phyloP scores from a whole-genome alignment of 1,140 invertebrate species.

The Macrocentrus cingulum region DNA sequence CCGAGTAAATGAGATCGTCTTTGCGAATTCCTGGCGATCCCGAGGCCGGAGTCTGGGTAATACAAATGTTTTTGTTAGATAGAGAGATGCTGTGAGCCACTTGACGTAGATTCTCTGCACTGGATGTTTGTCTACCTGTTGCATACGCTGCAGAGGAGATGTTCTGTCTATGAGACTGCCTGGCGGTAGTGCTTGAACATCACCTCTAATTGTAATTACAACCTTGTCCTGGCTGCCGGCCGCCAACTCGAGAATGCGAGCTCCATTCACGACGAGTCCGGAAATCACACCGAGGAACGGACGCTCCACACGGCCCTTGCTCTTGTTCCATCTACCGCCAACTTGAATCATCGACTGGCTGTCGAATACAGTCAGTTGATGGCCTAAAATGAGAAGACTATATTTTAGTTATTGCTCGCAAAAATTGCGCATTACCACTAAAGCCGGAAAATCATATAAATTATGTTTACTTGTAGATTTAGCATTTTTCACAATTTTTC shows the following conservation, averaged over 20 bases:
- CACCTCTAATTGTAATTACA: slow-evolving; percentile 65
- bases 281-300: slow-evolving; percentile 85
- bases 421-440: too few relatives aligned
- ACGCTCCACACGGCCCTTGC: slow-evolving; percentile 69
- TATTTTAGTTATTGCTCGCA: too few relatives aligned
- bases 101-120: too few relatives aligned
- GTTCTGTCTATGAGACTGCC: slow-evolving; percentile 73
- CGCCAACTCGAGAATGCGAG: slow-evolving; percentile 81
- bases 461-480: too few relatives aligned
- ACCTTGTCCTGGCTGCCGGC: slow-evolving; percentile 76
- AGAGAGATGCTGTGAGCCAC: too few relatives aligned
- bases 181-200: slow-evolving; percentile 68
- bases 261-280: slow-evolving; percentile 85
- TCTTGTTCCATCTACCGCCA: slow-evolving; percentile 79
- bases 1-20: slow-evolving; percentile 86
- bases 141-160: slow-evolving; percentile 75
- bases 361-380: slow-evolving; percentile 89
- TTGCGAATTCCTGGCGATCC: slow-evolving; percentile 74
- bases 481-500: too few relatives aligned
- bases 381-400: slow-evolving; percentile 66
- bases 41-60: slow-evolving; percentile 76
- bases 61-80: background rate
- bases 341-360: slow-evolving; percentile 86
- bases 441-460: too few relatives aligned
- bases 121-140: too few relatives aligned